These are phyloP conservation scores for Mythimna impura DNA, from an alignment of 2,888 invertebrate species.

Conservation along the genomic window DNA sequence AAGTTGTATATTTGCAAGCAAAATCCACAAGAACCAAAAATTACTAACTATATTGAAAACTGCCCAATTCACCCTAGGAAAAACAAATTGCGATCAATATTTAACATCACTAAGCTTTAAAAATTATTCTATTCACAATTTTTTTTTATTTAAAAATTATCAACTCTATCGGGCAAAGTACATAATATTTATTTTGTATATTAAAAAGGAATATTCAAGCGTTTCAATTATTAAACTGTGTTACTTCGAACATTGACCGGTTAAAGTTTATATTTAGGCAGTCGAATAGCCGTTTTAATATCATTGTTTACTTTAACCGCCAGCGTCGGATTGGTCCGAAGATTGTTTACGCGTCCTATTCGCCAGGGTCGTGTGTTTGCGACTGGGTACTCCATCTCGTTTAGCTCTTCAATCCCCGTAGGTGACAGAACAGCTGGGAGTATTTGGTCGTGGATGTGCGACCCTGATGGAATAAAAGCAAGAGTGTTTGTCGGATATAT, in stretches of 20 bases:
- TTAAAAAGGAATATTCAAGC: constrained; percentile 21
- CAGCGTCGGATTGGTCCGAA: too few species aligned
- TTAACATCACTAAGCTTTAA: constrained; percentile 28
- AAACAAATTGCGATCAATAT: constrained; percentile 31
- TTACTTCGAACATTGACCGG: constrained; percentile 19
- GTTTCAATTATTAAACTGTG: constrained; percentile 4
- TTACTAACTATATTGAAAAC: background rate
- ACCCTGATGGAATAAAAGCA: too few species aligned
- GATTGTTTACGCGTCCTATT: too few species aligned
- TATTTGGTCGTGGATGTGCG: too few species aligned
- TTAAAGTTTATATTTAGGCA: background rate
- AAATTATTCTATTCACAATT: constrained; percentile 39
- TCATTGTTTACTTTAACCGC: background rate
- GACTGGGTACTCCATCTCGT: too few species aligned
- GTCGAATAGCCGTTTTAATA: background rate
- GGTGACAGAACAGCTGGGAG: too few species aligned
- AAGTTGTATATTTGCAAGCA: constrained; percentile 10
- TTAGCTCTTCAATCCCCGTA: too few species aligned
- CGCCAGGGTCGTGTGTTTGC: too few species aligned
- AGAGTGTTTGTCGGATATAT: too few species aligned
- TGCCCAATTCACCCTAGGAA: constrained; percentile 16
- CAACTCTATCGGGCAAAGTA: constrained; percentile 21
- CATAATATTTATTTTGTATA: constrained; percentile 7
- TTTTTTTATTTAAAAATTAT: constrained; percentile 5
- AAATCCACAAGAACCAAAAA: constrained; percentile 29